Evolutionary conservation across 2,113 vertebrate genomes (phyloP).

Genomic region (Oreochromis aureus): DNA sequence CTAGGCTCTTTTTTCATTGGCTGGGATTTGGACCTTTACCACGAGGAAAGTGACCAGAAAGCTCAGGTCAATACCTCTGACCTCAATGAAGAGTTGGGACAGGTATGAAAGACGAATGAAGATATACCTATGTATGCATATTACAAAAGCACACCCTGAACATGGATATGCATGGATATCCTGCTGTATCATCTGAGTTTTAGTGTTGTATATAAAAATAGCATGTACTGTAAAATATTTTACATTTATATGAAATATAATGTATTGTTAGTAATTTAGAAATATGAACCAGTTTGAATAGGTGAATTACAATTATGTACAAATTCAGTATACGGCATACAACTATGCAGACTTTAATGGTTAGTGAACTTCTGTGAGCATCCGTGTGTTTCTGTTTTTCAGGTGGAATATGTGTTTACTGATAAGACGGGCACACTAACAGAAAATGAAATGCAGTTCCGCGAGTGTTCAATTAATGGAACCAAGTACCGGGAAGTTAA

Average conservation of each 20-base stretch:
- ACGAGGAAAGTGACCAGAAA: slow-evolving; percentile 91
- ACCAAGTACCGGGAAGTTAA: slow-evolving; percentile 93
- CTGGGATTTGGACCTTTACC: slow-evolving; percentile 98
- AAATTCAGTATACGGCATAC: neutral
- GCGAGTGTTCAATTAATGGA: slow-evolving; percentile 93
- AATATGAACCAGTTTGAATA: neutral
- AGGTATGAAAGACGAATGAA: slow-evolving; percentile 70
- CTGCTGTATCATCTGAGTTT: neutral
- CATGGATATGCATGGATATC: neutral
- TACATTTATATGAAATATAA: neutral
- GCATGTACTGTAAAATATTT: neutral
- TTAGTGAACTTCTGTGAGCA: neutral
- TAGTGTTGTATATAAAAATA: neutral
- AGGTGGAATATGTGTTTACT: slow-evolving; percentile 98
- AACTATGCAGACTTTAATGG: neutral
- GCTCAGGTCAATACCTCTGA: slow-evolving; percentile 98
- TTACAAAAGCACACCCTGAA: neutral
- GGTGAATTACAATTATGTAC: neutral
- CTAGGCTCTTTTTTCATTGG: slow-evolving; percentile 97
- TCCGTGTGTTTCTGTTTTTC: neutral
- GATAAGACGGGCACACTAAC: slow-evolving; percentile 97
- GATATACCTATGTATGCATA: neutral
- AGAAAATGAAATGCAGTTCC: slow-evolving; percentile 99
- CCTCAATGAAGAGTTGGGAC: slow-evolving; percentile 96
- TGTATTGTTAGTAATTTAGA: neutral